phyloP scores from a whole-genome alignment of 2,797 vertebrate species.

The Allobates femoralis region DNA sequence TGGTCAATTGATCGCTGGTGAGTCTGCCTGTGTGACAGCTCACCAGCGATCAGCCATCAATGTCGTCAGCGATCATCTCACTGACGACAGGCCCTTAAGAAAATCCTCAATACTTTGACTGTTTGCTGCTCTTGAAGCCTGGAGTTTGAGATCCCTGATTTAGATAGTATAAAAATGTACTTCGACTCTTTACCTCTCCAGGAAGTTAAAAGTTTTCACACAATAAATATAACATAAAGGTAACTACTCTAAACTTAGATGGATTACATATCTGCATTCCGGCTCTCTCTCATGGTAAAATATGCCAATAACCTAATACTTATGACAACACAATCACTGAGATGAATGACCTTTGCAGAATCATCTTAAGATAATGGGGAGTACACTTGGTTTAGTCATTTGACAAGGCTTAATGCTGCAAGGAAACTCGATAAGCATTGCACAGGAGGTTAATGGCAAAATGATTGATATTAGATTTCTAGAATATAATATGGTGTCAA shows the following conservation, averaged over 20 bases:
- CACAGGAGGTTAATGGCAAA: constrained; percentile 50
- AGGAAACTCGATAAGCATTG: constrained; percentile 48
- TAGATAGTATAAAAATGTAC: not conserved
- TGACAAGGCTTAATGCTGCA: constrained; percentile 39
- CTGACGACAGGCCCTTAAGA: no score
- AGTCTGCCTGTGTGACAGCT: no score
- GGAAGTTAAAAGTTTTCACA: constrained; percentile 2
- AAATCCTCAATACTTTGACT: no score
- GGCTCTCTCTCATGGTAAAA: constrained; percentile 7
- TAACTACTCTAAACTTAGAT: constrained; percentile 4
- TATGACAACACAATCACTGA: constrained; percentile 44
- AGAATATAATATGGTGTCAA: constrained; percentile 46
- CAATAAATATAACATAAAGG: not conserved
- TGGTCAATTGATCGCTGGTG: no score
- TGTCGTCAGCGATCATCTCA: no score
- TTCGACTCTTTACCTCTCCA: not conserved
- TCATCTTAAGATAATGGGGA: constrained; percentile 45
- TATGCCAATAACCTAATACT: constrained; percentile 33
- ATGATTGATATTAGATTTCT: constrained; percentile 53
- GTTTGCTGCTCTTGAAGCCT: no score
- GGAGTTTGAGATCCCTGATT: no score
- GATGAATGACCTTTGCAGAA: constrained; percentile 40
- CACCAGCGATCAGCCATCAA: no score
- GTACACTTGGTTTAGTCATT: constrained; percentile 45
- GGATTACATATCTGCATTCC: not conserved